Evolutionary conservation across 1,140 invertebrate genomes (phyloP).

Genomic region (Stegodyphus mimosarum): DNA sequence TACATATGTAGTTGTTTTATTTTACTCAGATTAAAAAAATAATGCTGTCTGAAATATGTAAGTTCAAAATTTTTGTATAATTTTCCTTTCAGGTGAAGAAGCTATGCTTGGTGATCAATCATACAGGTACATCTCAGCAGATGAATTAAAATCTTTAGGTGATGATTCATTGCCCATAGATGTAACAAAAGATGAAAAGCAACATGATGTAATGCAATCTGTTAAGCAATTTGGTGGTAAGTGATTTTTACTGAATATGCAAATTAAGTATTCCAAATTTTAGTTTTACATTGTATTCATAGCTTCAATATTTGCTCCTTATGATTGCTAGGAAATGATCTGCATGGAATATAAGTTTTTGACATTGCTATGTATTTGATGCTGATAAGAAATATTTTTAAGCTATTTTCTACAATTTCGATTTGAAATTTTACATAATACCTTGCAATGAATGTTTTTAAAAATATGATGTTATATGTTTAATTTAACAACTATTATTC

Average conservation of each 20-base stretch:
- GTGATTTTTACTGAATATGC: slow-evolving; percentile 1
- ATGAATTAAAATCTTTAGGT: slow-evolving; percentile 93
- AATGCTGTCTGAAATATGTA: neutral
- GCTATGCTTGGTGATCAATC: slow-evolving; percentile 89
- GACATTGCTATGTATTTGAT: too few species aligned
- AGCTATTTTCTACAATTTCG: too few species aligned
- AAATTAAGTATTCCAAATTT: neutral
- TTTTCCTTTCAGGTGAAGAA: slow-evolving; percentile 79
- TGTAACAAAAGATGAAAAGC: slow-evolving; percentile 79
- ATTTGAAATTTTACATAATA: too few species aligned
- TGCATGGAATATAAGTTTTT: neutral
- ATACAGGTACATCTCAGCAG: slow-evolving; percentile 87
- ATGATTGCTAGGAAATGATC: neutral
- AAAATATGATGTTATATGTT: too few species aligned
- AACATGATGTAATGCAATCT: slow-evolving; percentile 52
- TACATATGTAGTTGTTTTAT: too few species aligned
- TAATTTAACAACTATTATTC: too few species aligned
- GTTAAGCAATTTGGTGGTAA: slow-evolving; percentile 65
- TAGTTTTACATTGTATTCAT: neutral
- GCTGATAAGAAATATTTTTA: too few species aligned
- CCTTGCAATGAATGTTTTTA: too few species aligned
- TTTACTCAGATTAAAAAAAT: neutral
- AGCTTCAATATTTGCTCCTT: slow-evolving; percentile 71
- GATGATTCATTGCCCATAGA: slow-evolving; percentile 94
- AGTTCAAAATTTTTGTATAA: neutral